phyloP scores from a whole-genome alignment of 2,797 vertebrate species.

The Borostomias antarcticus region DNA sequence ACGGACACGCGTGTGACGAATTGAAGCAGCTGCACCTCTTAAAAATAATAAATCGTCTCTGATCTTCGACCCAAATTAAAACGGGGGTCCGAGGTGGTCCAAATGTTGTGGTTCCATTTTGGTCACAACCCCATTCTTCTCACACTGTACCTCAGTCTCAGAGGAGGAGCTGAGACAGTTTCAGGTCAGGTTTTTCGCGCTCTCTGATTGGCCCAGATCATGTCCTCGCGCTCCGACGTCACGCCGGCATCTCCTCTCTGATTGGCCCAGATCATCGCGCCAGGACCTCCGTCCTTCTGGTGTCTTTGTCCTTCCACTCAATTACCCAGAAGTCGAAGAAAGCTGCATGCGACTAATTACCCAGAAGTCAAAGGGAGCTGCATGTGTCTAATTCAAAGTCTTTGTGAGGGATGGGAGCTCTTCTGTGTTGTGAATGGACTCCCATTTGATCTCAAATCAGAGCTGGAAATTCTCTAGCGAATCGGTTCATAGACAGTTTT shows the following conservation, averaged over 20 bases:
- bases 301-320: constrained; percentile 28
- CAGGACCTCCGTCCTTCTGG: constrained; percentile 17
- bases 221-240: neutral
- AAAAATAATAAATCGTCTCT: no score
- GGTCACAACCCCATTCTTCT: neutral
- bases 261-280: no score
- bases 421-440: constrained; percentile 3
- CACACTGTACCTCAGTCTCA: neutral
- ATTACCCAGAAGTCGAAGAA: constrained; percentile 23
- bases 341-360: no score
- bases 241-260: neutral
- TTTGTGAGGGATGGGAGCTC: constrained; percentile 6
- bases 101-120: constrained; percentile 7
- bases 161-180: neutral
- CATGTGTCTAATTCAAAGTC: constrained; percentile 5
- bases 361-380: constrained; percentile 9
- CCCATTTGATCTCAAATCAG: constrained; percentile 11
- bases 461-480: constrained; percentile 7
- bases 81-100: no score
- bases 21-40: no score
- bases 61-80: no score
- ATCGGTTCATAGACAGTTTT: constrained; percentile 11
- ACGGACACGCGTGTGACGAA: no score
- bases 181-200: constrained; percentile 1
- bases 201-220: neutral